Evolutionary conservation across 1,140 invertebrate genomes (phyloP), one percentile per base, ranked within the genome.

Genomic region (Microplitis demolitor): DNA sequence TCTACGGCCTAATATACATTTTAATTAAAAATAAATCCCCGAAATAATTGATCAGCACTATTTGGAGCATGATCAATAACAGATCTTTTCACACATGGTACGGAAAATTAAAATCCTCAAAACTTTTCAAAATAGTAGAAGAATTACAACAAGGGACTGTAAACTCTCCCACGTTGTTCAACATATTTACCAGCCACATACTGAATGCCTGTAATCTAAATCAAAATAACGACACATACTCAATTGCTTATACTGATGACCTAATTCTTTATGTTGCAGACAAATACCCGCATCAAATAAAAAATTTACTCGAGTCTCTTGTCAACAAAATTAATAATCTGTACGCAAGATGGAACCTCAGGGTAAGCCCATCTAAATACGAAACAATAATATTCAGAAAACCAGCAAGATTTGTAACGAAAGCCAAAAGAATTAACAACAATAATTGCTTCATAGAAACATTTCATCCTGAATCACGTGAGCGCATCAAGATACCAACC

Each of bases 1-100:
- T 71, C 0, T 24, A 74, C 4, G 79, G 78, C 0, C 31, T 81
- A 24, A 68, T 80, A 0, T 73, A 63, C 45, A 79, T 76, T 69
- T 9, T 81, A n/a, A 14, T 58, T 31, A 50, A 74, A 64, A 54
- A 58, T 33, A 14, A 73, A 67, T 63, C 74, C 61, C 69, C 78
- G 0, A 33, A 4, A 8, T n/a, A 62, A 1, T 16, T 77, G 5
- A 50, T 75, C 2, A 53, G n/a, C 51, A 54, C 66, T 0, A 63
- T 77, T 2, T 34, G 50, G 2, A 53, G 61, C 13, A 68, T 72
- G 63, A 76, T 71, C 2, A 13, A 39, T 0, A 58, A 35, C 3
- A 69, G 63, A 62, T 54, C 14, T 58, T 74, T 74, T 14, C 2
- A 35, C 4, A 45, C 66, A 0, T 16, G 13, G 3, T 13, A 73